Conservation (phyloP, 1,140 invertebrate genomes). For the Saxidomus purpurata region DNA sequence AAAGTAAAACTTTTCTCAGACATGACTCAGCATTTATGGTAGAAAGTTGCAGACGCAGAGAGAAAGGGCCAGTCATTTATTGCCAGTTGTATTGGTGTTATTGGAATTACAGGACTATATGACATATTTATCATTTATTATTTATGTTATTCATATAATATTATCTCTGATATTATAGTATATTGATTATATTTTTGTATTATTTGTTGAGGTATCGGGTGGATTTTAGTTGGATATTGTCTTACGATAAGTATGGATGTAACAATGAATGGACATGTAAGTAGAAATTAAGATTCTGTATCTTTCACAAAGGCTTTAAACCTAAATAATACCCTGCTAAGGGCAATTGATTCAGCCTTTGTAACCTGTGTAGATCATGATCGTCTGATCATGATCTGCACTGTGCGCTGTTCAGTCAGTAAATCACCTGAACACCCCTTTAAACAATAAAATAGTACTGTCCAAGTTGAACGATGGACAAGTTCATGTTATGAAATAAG, state of each 20-base stretch:
- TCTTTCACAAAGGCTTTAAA: too few relatives aligned
- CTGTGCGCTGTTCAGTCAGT: too few relatives aligned
- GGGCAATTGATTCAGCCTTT: too few relatives aligned
- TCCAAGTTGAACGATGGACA: too few relatives aligned
- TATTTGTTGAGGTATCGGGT: neutral
- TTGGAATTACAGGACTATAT: neutral
- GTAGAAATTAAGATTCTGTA: neutral
- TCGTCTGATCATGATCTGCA: too few relatives aligned
- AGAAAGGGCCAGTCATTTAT: neutral
- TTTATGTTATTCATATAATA: conserved; percentile 2
- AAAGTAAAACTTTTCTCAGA: neutral
- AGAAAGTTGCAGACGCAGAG: neutral
- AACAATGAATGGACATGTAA: conserved; percentile 20
- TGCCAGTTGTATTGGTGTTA: neutral
- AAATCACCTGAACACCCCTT: too few relatives aligned
- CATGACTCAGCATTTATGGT: neutral
- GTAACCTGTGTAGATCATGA: too few relatives aligned
- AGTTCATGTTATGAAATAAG: too few relatives aligned
- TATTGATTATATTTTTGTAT: neutral
- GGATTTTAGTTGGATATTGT: neutral
- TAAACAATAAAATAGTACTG: too few relatives aligned
- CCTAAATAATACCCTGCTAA: too few relatives aligned
- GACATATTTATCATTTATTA: conserved; percentile 11
- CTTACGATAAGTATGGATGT: conserved; percentile 6
- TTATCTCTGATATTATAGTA: neutral